Base-by-base conservation (phyloP, 2,888 invertebrate species). In the Megalurothrips usitatus region DNA sequence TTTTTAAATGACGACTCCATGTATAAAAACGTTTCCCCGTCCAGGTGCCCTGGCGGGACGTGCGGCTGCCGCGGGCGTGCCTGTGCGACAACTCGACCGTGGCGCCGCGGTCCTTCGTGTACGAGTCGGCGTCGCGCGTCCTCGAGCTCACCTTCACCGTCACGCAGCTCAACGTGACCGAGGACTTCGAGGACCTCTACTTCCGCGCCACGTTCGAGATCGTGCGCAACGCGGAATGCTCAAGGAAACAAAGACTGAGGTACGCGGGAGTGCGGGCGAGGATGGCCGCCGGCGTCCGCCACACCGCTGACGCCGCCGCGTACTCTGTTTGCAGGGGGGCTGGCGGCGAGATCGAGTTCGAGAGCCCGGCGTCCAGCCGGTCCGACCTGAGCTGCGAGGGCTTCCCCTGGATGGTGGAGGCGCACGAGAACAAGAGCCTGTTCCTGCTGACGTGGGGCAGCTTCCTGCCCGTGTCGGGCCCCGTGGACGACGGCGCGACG, bases 381-480 rank as follows among this genome's bases (percentile, higher is more conserved):
- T 89, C 90, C 19, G 91, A 91, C 84, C 90, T 91, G n/a, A 90
- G 92, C 84, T 94, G 94, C 87, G 91, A 91, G n/a, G 92, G 92
- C 82, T 88, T 92, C 82, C 94, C 95, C 6, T 95, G 95, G 93
- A 88, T 95, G 83, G 90, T 95, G 81, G 93, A 93, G 86, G 94
- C 95, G 1, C 91, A 93, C 82, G 91, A 93, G 83, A 95, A 95
- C 86, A 91, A 93, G 80, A 94, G 94, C 75, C 90, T 96, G 81
- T 95, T 94, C 86, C 89, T 96, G 82, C 90, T 95, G 83, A 94
- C 94, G 78, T 95, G 95, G 95, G 95, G 95, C 79, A 92, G 92
- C 84, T 92, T 94, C 85, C 86, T 95, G 83, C 91, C 92, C 0
- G 87, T 91, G 26, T 91, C 92, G 84, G 90, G 92, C 2, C 87